These are phyloP conservation scores for Dilophus febrilis DNA, from an alignment of 2,888 invertebrate genomes.

Conservation along the genomic window DNA sequence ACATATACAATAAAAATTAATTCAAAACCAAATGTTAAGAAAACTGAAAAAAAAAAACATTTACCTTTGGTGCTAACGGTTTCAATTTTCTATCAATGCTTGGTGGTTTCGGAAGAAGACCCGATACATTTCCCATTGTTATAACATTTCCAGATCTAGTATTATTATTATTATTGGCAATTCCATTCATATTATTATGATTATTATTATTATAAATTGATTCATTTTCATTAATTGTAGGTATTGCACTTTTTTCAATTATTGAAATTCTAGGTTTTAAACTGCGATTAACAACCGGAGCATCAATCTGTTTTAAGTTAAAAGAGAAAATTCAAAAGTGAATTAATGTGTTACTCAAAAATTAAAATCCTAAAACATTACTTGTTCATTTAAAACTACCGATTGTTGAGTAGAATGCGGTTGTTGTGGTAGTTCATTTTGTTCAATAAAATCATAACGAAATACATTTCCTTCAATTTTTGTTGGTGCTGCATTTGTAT, in stretches of 20 bases:
- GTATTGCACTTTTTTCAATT: conserved; percentile 20
- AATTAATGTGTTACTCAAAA: background rate
- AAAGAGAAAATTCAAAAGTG: background rate
- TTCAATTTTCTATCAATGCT: conserved; percentile 45
- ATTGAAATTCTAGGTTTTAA: conserved; percentile 44
- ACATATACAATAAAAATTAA: too few species aligned
- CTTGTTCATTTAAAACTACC: too few species aligned
- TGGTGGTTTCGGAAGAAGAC: conserved; percentile 28
- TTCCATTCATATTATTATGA: background rate
- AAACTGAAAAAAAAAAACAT: background rate
- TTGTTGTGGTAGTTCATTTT: too few species aligned
- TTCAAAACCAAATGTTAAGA: background rate
- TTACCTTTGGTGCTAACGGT: conserved; percentile 35
- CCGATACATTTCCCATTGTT: conserved; percentile 5
- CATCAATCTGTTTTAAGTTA: conserved; percentile 13
- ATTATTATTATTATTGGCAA: background rate
- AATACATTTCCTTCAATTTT: conserved; percentile 33
- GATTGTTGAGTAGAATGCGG: too few species aligned
- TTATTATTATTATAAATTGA: too few species aligned
- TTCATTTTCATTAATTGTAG: background rate
- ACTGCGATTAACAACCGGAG: conserved; percentile 65
- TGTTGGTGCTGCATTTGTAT: conserved; percentile 35
- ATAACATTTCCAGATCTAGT: background rate
- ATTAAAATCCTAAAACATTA: background rate
- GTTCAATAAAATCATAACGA: conserved; percentile 33